Evolutionary conservation across 2,888 invertebrate species (phyloP).

Genomic region (Ectobius pallidus): DNA sequence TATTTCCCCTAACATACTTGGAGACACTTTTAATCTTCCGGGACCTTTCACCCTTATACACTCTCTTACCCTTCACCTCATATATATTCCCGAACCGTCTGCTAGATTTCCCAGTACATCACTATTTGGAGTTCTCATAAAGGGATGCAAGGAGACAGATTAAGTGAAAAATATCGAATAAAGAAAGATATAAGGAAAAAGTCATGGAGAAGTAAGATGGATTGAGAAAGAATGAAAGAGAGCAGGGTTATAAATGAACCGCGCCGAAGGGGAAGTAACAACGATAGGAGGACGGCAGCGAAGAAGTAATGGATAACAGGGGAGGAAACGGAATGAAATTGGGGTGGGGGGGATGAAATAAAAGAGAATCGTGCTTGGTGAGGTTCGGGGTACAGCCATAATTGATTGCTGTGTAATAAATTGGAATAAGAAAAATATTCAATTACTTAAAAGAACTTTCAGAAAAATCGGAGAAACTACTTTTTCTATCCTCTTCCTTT

Average conservation of each 20-base stretch:
- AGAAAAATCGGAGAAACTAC: neutral
- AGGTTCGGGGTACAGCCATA: neutral
- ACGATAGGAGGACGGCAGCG: neutral
- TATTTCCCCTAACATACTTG: no score
- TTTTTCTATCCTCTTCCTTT: neutral
- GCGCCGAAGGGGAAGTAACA: neutral
- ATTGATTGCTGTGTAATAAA: constrained; percentile 12
- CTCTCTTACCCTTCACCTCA: no score
- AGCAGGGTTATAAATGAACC: constrained; percentile 8
- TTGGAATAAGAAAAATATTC: constrained; percentile 21
- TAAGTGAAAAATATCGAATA: neutral
- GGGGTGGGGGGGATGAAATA: neutral
- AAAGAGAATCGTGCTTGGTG: neutral
- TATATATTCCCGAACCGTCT: no score
- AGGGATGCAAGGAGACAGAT: neutral
- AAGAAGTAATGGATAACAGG: constrained; percentile 15
- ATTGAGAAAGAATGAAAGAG: neutral
- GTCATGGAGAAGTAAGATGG: neutral
- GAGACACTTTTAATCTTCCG: no score
- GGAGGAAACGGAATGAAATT: no score
- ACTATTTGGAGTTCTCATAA: neutral
- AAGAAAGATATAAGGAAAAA: neutral
- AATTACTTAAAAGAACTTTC: constrained; percentile 9
- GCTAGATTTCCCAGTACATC: no score
- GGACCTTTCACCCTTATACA: no score